Conservation (phyloP, 1,140 invertebrate genomes). For the Drosophila serrata region DNA sequence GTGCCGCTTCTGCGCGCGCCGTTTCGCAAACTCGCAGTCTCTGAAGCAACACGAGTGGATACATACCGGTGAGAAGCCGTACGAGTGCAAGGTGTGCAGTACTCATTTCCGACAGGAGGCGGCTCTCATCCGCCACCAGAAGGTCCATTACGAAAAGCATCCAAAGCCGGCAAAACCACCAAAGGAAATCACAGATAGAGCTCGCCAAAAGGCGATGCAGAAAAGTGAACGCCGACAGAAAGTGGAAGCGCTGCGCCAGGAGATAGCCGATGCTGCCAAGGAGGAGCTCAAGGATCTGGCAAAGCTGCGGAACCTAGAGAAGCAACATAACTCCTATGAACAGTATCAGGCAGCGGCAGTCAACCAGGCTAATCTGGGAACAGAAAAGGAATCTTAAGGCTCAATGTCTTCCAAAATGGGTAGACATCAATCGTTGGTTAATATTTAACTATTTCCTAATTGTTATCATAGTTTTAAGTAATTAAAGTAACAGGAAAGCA, state of each 20-base stretch:
- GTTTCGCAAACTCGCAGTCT: constrained; percentile 81
- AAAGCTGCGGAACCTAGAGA: constrained; percentile 49
- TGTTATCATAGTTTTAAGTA: constrained; percentile 30
- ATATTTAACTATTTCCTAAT: constrained; percentile 61
- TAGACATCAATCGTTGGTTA: constrained; percentile 49
- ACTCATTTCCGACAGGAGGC: constrained; percentile 79
- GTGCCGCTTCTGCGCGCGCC: constrained; percentile 75
- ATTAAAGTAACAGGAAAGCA: not conserved
- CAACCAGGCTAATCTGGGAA: not conserved
- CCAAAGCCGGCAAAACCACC: constrained; percentile 46
- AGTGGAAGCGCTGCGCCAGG: constrained; percentile 54
- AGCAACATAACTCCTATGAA: constrained; percentile 62
- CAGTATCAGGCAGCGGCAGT: constrained; percentile 64
- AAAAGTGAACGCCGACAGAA: constrained; percentile 62
- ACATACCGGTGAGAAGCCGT: constrained; percentile 85
- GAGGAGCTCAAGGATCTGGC: constrained; percentile 67
- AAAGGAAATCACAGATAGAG: constrained; percentile 63
- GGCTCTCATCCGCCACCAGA: constrained; percentile 79
- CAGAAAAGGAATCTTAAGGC: not conserved
- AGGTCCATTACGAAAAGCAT: constrained; percentile 69
- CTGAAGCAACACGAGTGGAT: constrained; percentile 84
- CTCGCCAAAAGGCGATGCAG: constrained; percentile 64
- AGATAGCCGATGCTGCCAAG: constrained; percentile 73
- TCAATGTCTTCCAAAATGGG: not conserved
- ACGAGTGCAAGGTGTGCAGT: constrained; percentile 69